These are phyloP conservation scores for Pseudorasbora parva DNA, from an alignment of 2,113 vertebrate species.

Conservation along the genomic window DNA sequence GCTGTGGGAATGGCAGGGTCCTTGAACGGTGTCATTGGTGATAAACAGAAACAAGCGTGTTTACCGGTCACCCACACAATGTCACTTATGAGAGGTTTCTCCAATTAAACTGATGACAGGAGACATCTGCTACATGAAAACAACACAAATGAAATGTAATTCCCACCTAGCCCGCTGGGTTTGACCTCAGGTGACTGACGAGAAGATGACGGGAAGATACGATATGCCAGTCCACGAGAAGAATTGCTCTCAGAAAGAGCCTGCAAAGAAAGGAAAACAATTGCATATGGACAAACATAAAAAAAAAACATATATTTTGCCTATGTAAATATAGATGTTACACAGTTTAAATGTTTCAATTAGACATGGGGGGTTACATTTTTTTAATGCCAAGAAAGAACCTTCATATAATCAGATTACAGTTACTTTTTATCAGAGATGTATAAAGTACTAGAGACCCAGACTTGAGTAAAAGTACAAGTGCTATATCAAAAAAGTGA, in stretches of 20 bases:
- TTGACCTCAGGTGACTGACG: slow-evolving; percentile 92
- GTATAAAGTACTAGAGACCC: too few species aligned
- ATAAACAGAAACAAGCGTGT: not conserved
- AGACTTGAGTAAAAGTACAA: too few species aligned
- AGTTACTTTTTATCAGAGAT: too few species aligned
- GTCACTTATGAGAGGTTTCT: not conserved
- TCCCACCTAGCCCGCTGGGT: slow-evolving; percentile 86
- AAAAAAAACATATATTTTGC: too few species aligned
- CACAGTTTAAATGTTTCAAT: too few species aligned
- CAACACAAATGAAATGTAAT: slow-evolving; percentile 34
- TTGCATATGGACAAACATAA: not conserved
- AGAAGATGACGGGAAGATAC: slow-evolving; percentile 88
- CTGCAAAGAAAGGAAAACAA: slow-evolving; percentile 70
- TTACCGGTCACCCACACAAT: not conserved
- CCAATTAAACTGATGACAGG: slow-evolving; percentile 25
- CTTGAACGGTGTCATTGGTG: not conserved
- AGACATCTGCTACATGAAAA: slow-evolving; percentile 40
- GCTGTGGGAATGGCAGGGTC: slow-evolving; percentile 41
- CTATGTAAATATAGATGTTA: too few species aligned
- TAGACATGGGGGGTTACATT: too few species aligned
- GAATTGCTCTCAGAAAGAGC: slow-evolving; percentile 90
- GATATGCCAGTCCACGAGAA: slow-evolving; percentile 82
- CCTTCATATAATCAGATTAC: too few species aligned
- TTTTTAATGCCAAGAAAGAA: too few species aligned
- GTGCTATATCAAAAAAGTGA: too few species aligned